These are phyloP conservation scores for Phortica okadai DNA, from an alignment of 2,888 invertebrate species.

Conservation along the genomic window DNA sequence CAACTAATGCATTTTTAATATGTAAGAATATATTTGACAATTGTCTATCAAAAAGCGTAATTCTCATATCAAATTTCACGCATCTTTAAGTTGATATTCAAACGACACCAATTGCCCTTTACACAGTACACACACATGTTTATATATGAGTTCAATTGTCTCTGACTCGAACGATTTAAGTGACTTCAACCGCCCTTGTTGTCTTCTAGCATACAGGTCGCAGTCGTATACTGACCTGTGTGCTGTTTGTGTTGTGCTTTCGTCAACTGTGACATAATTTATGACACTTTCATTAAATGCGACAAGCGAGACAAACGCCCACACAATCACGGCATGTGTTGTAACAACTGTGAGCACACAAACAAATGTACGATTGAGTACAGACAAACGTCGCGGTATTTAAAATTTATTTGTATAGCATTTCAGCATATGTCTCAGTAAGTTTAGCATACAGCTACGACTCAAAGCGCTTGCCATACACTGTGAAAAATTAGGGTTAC, in stretches of 20 bases:
- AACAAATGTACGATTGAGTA: slow-evolving; percentile 21
- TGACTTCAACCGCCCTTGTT: background rate
- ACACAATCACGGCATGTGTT: slow-evolving; percentile 61
- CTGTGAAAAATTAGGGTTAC: background rate
- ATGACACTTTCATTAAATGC: slow-evolving; percentile 75
- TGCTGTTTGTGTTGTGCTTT: slow-evolving; percentile 56
- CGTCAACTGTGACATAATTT: slow-evolving; percentile 74
- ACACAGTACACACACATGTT: no score
- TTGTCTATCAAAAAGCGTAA: no score
- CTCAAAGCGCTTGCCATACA: background rate
- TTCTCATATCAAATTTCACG: no score
- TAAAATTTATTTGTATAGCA: slow-evolving; percentile 54
- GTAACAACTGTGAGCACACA: slow-evolving; percentile 32
- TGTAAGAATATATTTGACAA: no score
- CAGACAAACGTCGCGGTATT: slow-evolving; percentile 46
- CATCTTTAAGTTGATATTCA: no score
- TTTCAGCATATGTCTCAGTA: slow-evolving; percentile 41
- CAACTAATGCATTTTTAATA: no score
- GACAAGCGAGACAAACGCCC: slow-evolving; percentile 69
- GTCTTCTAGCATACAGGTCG: background rate
- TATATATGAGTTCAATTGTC: background rate
- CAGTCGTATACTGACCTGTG: background rate
- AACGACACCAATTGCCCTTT: no score
- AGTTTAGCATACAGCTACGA: background rate
- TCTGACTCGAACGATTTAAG: background rate